Evolutionary conservation across 2,797 vertebrate species (phyloP), one percentile per base, ranked within the genome.

Genomic region (Enteromius thamalakanensis): DNA sequence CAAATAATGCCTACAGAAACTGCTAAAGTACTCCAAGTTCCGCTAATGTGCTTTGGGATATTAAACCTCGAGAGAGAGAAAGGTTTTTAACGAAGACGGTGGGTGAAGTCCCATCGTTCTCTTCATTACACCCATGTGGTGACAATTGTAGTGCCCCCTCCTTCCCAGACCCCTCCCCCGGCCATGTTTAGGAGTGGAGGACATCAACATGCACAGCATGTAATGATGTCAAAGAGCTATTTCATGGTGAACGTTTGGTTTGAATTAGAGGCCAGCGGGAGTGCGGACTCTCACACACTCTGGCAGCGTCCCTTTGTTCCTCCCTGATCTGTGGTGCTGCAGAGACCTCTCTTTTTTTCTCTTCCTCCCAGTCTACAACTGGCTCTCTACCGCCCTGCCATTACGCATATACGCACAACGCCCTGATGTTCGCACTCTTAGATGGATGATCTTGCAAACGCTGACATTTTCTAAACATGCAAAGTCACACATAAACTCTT

Each of bases 251-350:
- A 87, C 86, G 85, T 88, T 91, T 90, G 89, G 88, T 90, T 89
- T 91, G 89, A 91, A 91, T 91, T 90, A 91, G 89, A 86, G 86
- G 84, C 88, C 90, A 89, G 90, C 89, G 71, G 90, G 90, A 88
- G 90, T 80, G 85, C 79, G 76, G 80, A 85, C 84, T 85, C 84
- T 89, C 86, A 86, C 86, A 83, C 86, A 84, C 83, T 86, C 84
- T 84, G 64, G 79, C 87, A 83, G 78, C 71, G 80, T 82, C 87
- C 81, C 86, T 88, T 89, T 90, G 89, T 90, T 90, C 86, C 86
- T 84, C 72, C 55, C 51, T 82, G 87, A 86, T 89, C 87, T 85
- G 74, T 76, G 80, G 80, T 90, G 86, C 86, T 83, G 86, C 55
- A 77, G 87, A 87, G 84, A 87, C 84, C 76, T 85, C 69, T 83